Evolutionary conservation across 1,140 invertebrate species (phyloP).

Genomic region (Drosophila rhopaloa): DNA sequence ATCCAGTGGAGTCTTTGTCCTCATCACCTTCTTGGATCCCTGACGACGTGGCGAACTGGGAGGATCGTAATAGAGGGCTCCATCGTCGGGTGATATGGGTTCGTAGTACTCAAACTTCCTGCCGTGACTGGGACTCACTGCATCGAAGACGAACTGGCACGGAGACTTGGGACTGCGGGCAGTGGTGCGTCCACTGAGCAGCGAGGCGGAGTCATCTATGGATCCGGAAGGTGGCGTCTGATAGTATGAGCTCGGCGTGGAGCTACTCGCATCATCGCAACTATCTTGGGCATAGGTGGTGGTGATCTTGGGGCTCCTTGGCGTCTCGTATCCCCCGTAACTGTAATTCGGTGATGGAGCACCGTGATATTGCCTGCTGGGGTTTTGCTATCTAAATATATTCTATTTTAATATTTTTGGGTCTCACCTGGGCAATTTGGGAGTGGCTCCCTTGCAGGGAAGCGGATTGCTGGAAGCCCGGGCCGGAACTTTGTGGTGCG

Average conservation of each 20-base stretch:
- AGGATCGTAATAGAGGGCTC: constrained; percentile 63
- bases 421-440: constrained; percentile 76
- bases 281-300: constrained; percentile 82
- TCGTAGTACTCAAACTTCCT: constrained; percentile 83
- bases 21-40: constrained; percentile 67
- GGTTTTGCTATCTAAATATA: background rate
- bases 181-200: constrained; percentile 58
- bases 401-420: rapidly evolving
- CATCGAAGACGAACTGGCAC: constrained; percentile 83
- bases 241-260: constrained; percentile 77
- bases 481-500: constrained; percentile 56
- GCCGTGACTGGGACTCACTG: constrained; percentile 69
- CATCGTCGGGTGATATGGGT: constrained; percentile 81
- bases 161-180: constrained; percentile 74
- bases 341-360: constrained; percentile 35
- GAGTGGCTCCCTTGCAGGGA: constrained; percentile 72
- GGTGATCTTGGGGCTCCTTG: constrained; percentile 81
- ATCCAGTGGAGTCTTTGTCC: constrained; percentile 36
- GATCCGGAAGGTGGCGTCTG: constrained; percentile 77
- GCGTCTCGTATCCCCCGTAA: constrained; percentile 56
- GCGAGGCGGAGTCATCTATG: constrained; percentile 66
- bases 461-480: constrained; percentile 66
- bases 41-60: constrained; percentile 67
- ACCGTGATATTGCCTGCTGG: constrained; percentile 33
- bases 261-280: constrained; percentile 67